Percentiles rank a stretch among this genome's conserved stretches.
phyloP scores from a whole-genome alignment of 2,113 vertebrate species.

The Desmodus rotundus region DNA sequence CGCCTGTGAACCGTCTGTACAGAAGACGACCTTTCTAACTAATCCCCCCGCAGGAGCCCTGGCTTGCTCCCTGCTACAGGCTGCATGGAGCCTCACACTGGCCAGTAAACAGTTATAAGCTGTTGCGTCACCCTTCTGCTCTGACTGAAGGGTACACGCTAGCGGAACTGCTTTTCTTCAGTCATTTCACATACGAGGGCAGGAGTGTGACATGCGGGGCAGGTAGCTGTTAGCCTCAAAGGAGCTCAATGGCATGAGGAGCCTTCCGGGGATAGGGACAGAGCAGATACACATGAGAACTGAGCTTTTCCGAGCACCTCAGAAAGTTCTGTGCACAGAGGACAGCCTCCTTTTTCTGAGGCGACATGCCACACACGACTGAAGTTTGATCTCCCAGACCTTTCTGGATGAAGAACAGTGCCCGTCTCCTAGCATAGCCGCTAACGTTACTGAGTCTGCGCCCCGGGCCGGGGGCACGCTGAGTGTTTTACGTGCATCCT shows the following conservation, averaged over 20 bases:
- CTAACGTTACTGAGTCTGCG: not conserved
- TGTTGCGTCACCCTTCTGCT: not conserved
- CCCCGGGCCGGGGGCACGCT: not conserved
- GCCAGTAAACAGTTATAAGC: conserved; percentile 1
- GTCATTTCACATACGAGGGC: not conserved
- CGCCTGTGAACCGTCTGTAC: not conserved
- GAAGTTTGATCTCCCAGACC: not conserved
- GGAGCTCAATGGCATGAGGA: not conserved
- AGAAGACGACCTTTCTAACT: conserved; percentile 54
- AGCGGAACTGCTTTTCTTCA: not conserved
- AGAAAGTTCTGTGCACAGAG: not conserved
- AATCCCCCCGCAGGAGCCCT: conserved; percentile 7
- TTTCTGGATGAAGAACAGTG: conserved; percentile 23
- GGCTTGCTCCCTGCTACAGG: not conserved
- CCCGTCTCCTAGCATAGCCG: not conserved
- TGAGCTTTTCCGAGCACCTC: not conserved
- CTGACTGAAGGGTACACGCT: not conserved
- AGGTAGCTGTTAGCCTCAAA: not conserved
- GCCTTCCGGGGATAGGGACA: not conserved
- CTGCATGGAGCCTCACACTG: not conserved
- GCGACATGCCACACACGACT: not conserved
- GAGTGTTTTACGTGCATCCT: not conserved
- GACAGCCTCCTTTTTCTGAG: not conserved
- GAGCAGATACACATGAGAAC: not conserved
- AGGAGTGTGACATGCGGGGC: not conserved